These are phyloP conservation scores for Catocala nupta DNA, from an alignment of 2,888 invertebrate genomes.

Conservation along the genomic window DNA sequence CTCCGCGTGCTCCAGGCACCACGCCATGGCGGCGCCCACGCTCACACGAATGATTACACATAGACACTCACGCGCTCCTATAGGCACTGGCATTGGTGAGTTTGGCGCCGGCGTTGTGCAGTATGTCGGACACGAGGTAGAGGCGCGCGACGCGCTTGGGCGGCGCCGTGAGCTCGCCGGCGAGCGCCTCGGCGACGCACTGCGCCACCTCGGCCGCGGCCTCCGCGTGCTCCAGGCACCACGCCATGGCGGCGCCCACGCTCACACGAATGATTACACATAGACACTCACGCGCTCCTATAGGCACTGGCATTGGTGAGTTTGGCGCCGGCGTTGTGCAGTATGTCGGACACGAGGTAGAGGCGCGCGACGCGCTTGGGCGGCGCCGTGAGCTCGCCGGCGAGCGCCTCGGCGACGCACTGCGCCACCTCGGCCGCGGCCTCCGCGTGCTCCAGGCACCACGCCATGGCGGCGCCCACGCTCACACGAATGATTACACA, in stretches of 20 bases:
- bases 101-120: constrained; percentile 98
- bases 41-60: constrained; percentile 85
- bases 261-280: constrained; percentile 85
- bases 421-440: constrained; percentile 98
- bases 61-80: constrained; percentile 91
- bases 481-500: constrained; percentile 85
- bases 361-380: constrained; percentile 96
- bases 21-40: constrained; percentile 99
- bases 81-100: constrained; percentile 98
- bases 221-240: constrained; percentile 99
- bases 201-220: constrained; percentile 98
- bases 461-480: constrained; percentile 99
- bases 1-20: constrained; percentile 99
- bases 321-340: constrained; percentile 98
- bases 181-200: constrained; percentile 95
- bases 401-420: constrained; percentile 95
- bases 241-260: constrained; percentile 99
- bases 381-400: constrained; percentile 92
- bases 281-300: constrained; percentile 91
- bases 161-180: constrained; percentile 92
- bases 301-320: constrained; percentile 98
- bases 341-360: constrained; percentile 98
- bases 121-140: constrained; percentile 98
- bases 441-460: constrained; percentile 99
- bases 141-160: constrained; percentile 96